These are phyloP conservation scores for Mechanitis messenoides DNA, from an alignment of 2,888 invertebrate species.

Conservation along the genomic window DNA sequence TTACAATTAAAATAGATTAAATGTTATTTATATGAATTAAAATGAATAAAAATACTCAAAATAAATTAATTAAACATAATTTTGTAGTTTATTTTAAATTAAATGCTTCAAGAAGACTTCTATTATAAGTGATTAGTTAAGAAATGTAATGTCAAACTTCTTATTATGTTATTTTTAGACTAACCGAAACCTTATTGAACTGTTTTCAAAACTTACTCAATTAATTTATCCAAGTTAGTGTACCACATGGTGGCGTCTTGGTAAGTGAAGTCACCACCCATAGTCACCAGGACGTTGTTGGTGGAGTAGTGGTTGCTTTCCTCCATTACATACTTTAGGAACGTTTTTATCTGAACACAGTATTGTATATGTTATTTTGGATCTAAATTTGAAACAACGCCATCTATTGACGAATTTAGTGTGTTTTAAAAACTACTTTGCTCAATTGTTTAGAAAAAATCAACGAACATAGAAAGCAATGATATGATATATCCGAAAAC, in stretches of 20 bases:
- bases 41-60: too few relatives aligned
- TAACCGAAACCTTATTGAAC: too few relatives aligned
- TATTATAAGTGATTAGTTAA: too few relatives aligned
- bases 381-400: slow-evolving; percentile 14
- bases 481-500: slow-evolving; percentile 19
- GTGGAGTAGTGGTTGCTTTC: slow-evolving; percentile 79
- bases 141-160: too few relatives aligned
- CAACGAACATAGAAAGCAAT: slow-evolving; percentile 18
- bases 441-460: too few relatives aligned
- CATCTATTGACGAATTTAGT: slow-evolving; percentile 18
- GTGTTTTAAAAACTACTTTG: too few relatives aligned
- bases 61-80: too few relatives aligned
- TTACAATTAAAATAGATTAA: too few relatives aligned
- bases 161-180: too few relatives aligned
- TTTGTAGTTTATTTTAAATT: too few relatives aligned
- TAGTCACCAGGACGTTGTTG: slow-evolving; percentile 87
- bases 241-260: slow-evolving; percentile 88
- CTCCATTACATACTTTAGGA: slow-evolving; percentile 72
- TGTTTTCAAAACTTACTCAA: slow-evolving; percentile 72
- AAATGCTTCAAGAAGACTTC: too few relatives aligned
- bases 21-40: too few relatives aligned
- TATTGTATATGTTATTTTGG: background rate
- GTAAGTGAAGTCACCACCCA: slow-evolving; percentile 95
- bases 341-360: slow-evolving; percentile 49
- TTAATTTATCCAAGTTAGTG: slow-evolving; percentile 89